These are phyloP conservation scores for Parazoanthus atlanticus DNA, from an alignment of 92 coral and sea anemone genomes.

Conservation along the genomic window DNA sequence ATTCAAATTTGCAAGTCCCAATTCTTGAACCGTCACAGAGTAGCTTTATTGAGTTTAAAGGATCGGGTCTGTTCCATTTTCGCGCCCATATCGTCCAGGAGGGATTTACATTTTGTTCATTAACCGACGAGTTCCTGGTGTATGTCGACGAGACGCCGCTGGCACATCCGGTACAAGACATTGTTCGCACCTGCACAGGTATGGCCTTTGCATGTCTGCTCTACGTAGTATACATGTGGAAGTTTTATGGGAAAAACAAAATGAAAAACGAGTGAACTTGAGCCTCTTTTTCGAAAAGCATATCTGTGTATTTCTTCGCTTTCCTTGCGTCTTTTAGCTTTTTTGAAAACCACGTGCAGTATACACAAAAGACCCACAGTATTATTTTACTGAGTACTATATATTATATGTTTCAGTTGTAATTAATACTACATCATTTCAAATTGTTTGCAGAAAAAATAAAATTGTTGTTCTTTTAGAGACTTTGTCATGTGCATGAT, in stretches of 20 bases:
- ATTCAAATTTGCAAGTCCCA: conserved; percentile 47
- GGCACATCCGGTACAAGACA: conserved; percentile 87
- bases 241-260: conserved; percentile 79
- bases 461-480: not conserved
- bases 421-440: not conserved
- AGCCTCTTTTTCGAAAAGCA: not conserved
- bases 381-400: not conserved
- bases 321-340: too few relatives aligned
- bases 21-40: conserved; percentile 74
- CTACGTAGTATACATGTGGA: conserved; percentile 71
- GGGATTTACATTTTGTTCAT: conserved; percentile 86
- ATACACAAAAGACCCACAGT: not conserved
- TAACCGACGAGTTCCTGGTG: conserved; percentile 87
- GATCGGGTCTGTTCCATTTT: conserved; percentile 94
- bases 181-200: conserved; percentile 91
- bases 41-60: conserved; percentile 86
- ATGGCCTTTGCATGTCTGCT: conserved; percentile 79
- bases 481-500: not conserved
- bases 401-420: too few relatives aligned
- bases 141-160: conserved; percentile 87
- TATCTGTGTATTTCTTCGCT: too few relatives aligned
- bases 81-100: conserved; percentile 86
- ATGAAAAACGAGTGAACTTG: conserved; percentile 66
- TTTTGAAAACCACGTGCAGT: not conserved
- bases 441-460: not conserved